These are phyloP conservation scores for Agelas oroides DNA, from an alignment of 37 sponge, comb jelly and placozoan species.

Conservation along the genomic window DNA sequence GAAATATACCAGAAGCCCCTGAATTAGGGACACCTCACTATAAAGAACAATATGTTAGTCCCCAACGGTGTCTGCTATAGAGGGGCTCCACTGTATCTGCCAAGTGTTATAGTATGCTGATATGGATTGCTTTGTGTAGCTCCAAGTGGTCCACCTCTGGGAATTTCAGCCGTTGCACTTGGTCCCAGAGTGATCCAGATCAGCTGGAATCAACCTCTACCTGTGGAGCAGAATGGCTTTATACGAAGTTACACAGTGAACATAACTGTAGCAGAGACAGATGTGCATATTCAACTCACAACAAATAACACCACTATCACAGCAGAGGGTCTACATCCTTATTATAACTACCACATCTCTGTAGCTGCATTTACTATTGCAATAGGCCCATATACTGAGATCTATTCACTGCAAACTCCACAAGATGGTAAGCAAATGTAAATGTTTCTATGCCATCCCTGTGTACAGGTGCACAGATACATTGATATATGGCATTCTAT, in stretches of 20 bases:
- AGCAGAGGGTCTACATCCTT: constrained; percentile 6
- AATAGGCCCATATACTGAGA: neutral
- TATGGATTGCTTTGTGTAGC: neutral
- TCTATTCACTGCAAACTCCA: neutral
- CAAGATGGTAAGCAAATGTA: neutral
- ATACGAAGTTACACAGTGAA: constrained; percentile 18
- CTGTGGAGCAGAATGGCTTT: constrained; percentile 3
- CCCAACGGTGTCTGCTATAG: too few species aligned
- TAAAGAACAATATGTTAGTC: too few species aligned
- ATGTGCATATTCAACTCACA: neutral
- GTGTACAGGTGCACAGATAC: too few species aligned
- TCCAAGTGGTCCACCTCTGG: constrained; percentile 16
- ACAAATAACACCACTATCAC: neutral
- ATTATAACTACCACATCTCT: constrained; percentile 14
- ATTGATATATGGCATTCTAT: neutral
- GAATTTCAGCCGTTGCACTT: neutral
- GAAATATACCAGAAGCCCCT: too few species aligned
- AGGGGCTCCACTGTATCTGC: too few species aligned
- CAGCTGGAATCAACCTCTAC: constrained; percentile 20
- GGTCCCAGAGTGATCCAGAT: neutral
- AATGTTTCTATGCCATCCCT: too few species aligned
- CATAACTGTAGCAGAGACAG: neutral
- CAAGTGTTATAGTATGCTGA: too few species aligned
- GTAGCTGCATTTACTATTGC: constrained; percentile 18
- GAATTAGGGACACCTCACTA: too few species aligned